Percentiles rank a stretch among this genome's conserved stretches.
Conservation (phyloP, 1,140 invertebrate genomes). For the Ephestia elutella region DNA sequence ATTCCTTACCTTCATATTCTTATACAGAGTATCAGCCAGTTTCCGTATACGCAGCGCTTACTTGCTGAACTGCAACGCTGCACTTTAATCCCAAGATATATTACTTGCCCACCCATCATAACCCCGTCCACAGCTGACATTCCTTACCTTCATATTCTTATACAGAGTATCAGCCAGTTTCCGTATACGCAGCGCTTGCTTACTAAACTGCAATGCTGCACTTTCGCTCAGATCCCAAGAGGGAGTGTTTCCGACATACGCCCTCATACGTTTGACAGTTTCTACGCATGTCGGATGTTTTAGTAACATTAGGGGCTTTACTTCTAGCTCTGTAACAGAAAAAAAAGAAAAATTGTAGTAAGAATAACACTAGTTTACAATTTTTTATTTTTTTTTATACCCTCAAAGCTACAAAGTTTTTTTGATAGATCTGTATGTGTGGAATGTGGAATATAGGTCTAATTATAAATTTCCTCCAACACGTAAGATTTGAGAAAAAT, state of each 20-base stretch:
- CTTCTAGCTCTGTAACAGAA: conserved; percentile 78
- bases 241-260: conserved; percentile 83
- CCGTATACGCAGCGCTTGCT: conserved; percentile 80
- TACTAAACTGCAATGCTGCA: conserved; percentile 77
- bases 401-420: too few species aligned
- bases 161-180: conserved; percentile 79
- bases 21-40: conserved; percentile 79
- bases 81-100: conserved; percentile 81
- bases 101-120: too few species aligned
- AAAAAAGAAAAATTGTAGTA: conserved; percentile 50
- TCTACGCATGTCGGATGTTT: conserved; percentile 89
- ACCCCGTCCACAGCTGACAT: too few species aligned
- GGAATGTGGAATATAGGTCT: too few species aligned
- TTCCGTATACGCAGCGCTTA: conserved; percentile 80
- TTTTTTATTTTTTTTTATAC: too few species aligned
- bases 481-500: too few species aligned
- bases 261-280: conserved; percentile 81
- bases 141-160: conserved; percentile 76
- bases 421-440: too few species aligned
- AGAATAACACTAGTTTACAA: too few species aligned
- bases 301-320: conserved; percentile 87
- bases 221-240: conserved; percentile 81
- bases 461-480: too few species aligned
- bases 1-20: conserved; percentile 75
- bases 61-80: conserved; percentile 77